phyloP scores from a whole-genome alignment of 2,113 vertebrate species.

The Cephalopholis sonnerati region DNA sequence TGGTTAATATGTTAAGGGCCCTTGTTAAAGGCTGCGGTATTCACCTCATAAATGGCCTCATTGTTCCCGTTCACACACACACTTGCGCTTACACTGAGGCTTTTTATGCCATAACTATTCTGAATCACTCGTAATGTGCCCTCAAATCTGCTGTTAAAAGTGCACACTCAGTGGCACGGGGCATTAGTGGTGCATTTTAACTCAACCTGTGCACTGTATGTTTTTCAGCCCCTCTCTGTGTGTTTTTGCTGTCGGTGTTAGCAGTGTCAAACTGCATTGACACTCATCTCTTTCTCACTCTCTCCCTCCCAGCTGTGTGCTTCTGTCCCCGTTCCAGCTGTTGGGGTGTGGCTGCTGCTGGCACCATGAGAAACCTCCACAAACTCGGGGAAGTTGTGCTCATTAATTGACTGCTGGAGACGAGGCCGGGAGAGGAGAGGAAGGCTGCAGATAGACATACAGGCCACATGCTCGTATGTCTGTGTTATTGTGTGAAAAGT shows the following conservation, averaged over 20 bases:
- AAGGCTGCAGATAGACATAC: background rate
- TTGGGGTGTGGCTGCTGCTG: conserved; percentile 70
- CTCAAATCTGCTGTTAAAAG: conserved; percentile 47
- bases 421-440: background rate
- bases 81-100: conserved; percentile 34
- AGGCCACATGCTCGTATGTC: background rate
- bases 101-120: conserved; percentile 61
- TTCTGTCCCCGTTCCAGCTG: conserved; percentile 66
- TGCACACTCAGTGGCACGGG: conserved; percentile 5
- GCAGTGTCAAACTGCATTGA: conserved; percentile 18
- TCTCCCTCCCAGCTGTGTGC: conserved; percentile 50
- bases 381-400: conserved; percentile 44
- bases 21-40: conserved; percentile 73
- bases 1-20: conserved; percentile 73
- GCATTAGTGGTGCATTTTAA: conserved; percentile 14
- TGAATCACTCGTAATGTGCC: conserved; percentile 57
- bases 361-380: conserved; percentile 59
- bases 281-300: background rate
- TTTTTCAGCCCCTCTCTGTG: conserved; percentile 4
- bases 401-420: conserved; percentile 57
- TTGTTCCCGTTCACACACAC: conserved; percentile 70
- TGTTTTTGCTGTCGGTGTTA: conserved; percentile 21
- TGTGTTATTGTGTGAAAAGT: background rate
- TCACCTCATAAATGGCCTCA: conserved; percentile 75
- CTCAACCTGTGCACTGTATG: background rate